Evolutionary conservation across 2,888 invertebrate species (phyloP).

Genomic region (Synanthedon andrenaeformis): DNA sequence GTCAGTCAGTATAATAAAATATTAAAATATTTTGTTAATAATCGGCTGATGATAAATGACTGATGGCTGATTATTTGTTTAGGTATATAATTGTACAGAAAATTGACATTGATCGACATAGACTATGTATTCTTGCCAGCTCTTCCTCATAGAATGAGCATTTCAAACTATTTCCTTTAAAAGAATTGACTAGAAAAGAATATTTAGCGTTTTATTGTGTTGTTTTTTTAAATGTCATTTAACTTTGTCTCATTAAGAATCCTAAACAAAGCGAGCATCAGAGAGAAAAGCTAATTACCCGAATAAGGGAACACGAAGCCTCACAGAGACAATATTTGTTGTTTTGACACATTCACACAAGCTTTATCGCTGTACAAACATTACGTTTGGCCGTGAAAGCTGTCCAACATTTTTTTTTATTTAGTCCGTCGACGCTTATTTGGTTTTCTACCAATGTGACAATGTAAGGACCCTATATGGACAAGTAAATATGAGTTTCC

Average conservation of each 20-base stretch:
- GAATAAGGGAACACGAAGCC: constrained; percentile 30
- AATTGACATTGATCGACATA: too few species aligned
- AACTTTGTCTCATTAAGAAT: background rate
- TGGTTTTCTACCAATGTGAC: constrained; percentile 64
- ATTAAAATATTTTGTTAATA: too few species aligned
- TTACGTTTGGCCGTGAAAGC: constrained; percentile 63
- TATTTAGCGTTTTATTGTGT: too few species aligned
- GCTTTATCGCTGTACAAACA: constrained; percentile 61
- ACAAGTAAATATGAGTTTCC: constrained; percentile 51
- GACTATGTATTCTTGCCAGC: too few species aligned
- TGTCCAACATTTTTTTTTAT: constrained; percentile 60
- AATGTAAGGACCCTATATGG: constrained; percentile 60
- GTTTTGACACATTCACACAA: constrained; percentile 71
- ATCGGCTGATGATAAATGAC: too few species aligned
- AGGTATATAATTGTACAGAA: too few species aligned
- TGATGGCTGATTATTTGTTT: too few species aligned
- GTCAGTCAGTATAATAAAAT: too few species aligned
- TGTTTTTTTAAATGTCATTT: too few species aligned
- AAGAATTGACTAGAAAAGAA: too few species aligned
- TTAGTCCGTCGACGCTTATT: constrained; percentile 45
- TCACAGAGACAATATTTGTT: constrained; percentile 61
- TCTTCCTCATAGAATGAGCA: too few species aligned
- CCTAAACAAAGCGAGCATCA: background rate
- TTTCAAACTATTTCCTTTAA: too few species aligned
- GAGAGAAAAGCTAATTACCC: constrained; percentile 31